Percentiles rank a stretch among this genome's conserved stretches.
Conservation (phyloP, 1,140 invertebrate species). For the Aleiodes sp. region DNA sequence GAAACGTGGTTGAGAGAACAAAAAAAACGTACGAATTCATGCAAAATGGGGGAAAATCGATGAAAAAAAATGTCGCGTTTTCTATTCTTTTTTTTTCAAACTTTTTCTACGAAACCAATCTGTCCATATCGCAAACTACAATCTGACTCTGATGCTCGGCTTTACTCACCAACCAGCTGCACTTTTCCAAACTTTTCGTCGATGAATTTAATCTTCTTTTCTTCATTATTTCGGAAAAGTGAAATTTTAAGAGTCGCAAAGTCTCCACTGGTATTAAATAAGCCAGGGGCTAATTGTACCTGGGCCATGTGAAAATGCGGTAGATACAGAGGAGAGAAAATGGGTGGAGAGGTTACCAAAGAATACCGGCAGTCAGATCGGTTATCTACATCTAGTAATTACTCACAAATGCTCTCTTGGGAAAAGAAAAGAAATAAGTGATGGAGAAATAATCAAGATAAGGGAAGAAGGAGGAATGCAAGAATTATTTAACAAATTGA, state of each 20-base stretch:
- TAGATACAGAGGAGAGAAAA: not conserved
- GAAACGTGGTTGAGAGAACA: constrained; percentile 14
- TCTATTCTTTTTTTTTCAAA: constrained; percentile 1
- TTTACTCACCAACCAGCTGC: not conserved
- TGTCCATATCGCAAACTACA: not conserved
- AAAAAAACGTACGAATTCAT: constrained; percentile 30
- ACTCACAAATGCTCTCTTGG: not conserved
- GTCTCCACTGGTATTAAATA: not conserved
- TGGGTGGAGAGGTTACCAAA: not conserved
- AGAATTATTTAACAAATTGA: not conserved
- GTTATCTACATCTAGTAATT: constrained; percentile 5
- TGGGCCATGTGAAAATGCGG: not conserved
- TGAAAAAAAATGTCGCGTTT: not conserved
- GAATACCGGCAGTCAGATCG: constrained; percentile 10
- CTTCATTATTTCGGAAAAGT: not conserved
- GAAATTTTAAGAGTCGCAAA: not conserved
- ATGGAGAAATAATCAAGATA: no score
- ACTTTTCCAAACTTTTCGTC: not conserved
- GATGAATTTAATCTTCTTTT: constrained; percentile 3
- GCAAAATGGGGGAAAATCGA: not conserved
- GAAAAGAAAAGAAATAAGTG: not conserved
- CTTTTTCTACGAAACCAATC: constrained; percentile 1
- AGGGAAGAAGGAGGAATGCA: not conserved
- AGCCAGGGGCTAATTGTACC: constrained; percentile 3
- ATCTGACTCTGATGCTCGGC: no score